phyloP scores from a whole-genome alignment of 2,113 vertebrate species.

The Catharus fuscescens region DNA sequence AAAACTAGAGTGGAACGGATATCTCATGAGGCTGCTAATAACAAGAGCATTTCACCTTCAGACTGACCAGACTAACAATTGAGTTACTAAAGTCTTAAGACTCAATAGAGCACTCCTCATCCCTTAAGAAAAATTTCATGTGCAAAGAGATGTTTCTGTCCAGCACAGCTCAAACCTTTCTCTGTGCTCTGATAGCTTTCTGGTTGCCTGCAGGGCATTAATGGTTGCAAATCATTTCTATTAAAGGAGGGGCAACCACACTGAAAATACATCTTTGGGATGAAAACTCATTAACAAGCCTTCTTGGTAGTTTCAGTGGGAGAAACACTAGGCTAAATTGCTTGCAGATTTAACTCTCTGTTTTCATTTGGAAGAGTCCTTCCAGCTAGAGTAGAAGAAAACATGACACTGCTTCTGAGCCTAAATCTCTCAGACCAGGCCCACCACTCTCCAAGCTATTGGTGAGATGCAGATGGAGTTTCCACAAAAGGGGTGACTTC shows the following conservation, averaged over 20 bases:
- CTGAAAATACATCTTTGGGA: background rate
- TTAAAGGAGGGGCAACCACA: background rate
- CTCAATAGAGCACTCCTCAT: background rate
- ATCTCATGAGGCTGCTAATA: background rate
- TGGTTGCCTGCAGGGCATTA: background rate
- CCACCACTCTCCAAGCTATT: background rate
- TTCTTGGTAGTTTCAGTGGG: background rate
- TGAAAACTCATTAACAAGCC: background rate
- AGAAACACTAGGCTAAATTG: background rate
- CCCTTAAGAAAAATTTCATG: background rate
- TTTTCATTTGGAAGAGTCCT: background rate
- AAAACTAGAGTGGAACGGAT: background rate
- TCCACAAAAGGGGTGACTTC: background rate
- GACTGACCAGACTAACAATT: background rate
- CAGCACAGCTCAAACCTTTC: background rate
- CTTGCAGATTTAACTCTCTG: background rate
- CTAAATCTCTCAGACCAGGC: background rate
- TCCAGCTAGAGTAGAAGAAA: background rate
- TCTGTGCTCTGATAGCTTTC: background rate
- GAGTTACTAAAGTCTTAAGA: background rate
- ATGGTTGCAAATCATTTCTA: background rate
- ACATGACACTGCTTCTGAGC: background rate
- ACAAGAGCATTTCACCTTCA: background rate
- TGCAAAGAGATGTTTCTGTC: background rate
- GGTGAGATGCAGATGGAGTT: background rate